Evolutionary conservation across 2,797 vertebrate genomes (phyloP).

Genomic region (Eutrigla gurnardus): DNA sequence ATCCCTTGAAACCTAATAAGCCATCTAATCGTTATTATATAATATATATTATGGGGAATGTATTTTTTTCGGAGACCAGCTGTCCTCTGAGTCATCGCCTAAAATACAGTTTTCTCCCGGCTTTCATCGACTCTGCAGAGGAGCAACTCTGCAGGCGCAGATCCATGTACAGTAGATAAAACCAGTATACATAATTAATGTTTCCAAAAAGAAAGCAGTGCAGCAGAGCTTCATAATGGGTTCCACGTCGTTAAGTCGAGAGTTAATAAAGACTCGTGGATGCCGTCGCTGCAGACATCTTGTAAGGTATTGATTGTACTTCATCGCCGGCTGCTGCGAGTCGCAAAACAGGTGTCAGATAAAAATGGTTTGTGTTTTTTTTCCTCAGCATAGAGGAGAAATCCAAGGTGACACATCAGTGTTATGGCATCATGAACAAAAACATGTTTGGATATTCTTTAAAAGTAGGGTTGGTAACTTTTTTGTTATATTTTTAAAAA

Average conservation of each 20-base stretch:
- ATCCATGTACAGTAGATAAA: conserved; percentile 21
- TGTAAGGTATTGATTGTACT: conserved; percentile 39
- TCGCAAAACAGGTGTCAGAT: conserved; percentile 41
- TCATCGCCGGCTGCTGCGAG: conserved; percentile 35
- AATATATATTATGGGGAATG: background rate
- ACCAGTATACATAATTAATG: conserved; percentile 65
- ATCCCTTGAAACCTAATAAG: background rate
- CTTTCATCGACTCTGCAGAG: background rate
- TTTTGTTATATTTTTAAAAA: too few relatives aligned
- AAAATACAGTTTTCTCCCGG: too few relatives aligned
- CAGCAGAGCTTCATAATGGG: conserved; percentile 37
- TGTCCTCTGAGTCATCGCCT: background rate
- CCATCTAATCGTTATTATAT: too few relatives aligned
- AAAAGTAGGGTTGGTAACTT: background rate
- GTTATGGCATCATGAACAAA: conserved; percentile 21
- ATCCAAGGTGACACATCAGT: background rate
- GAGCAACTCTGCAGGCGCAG: conserved; percentile 28
- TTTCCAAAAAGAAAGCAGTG: conserved; percentile 50
- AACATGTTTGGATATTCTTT: conserved; percentile 16
- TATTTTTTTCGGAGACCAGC: too few relatives aligned
- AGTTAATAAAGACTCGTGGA: conserved; percentile 42
- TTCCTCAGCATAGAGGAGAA: background rate
- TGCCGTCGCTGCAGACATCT: conserved; percentile 19
- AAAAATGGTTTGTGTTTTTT: conserved; percentile 3
- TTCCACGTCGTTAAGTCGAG: conserved; percentile 40